Evolutionary conservation across 2,113 vertebrate genomes (phyloP), one percentile per base, ranked within the genome.

Genomic region (Psettodes erumei): DNA sequence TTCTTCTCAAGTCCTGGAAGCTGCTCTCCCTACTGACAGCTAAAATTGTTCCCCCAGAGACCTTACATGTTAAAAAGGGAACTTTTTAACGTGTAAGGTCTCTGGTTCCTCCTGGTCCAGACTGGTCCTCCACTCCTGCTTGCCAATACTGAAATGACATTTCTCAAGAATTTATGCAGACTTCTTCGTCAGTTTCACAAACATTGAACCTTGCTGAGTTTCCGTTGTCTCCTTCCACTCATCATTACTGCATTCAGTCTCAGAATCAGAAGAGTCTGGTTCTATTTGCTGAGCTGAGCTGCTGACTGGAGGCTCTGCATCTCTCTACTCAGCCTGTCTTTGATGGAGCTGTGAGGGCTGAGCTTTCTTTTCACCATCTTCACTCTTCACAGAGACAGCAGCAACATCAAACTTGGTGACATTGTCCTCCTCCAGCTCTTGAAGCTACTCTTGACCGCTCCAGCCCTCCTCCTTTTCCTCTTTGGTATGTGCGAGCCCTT

Each of bases 61-160:
- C 70, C 65, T 43, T 81, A n/a, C 59, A 13, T 64, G 28, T 50
- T 75, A n/a, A n/a, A n/a, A n/a, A n/a, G n/a, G n/a, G n/a, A n/a
- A 59, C 67, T 76, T 32, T 61, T 81, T 81, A n/a, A 76, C 47
- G 25, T 55, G 18, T 28, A 38, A 23, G 9, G 8, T 54, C 3
- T 74, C 54, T 25, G 23, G 45, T 18, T 78, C 30, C 68, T 73
- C 50, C 28, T 66, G 68, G 19, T 79, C 40, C 45, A 68, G 16
- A 62, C 56, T 13, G 25, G 30, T 51, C 47, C 42, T 55, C n/a
- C 60, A 63, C 60, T 45, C 28, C n/a, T 38, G 25, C 35, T n/a
- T 40, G 7, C 56, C 56, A 25, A 21, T 8, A 11, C 13, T 38
- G 5, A 33, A 60, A 25, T 25, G 35, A 40, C 35, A 60, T 60